These are phyloP conservation scores for Chloroceryle amazona DNA, from an alignment of 2,797 vertebrate species.

Conservation along the genomic window DNA sequence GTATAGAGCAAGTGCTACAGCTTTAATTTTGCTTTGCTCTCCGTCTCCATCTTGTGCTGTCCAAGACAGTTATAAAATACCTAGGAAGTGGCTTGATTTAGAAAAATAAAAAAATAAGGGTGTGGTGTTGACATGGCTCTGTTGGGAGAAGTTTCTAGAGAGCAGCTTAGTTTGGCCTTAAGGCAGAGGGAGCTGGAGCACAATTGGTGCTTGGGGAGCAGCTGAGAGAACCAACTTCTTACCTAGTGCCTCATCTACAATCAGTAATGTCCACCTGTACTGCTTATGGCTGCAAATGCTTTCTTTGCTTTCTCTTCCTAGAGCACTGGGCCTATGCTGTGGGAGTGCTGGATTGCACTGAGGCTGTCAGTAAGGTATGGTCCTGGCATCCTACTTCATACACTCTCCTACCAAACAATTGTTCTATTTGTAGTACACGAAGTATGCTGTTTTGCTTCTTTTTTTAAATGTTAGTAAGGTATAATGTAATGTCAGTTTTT, in stretches of 20 bases:
- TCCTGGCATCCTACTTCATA: neutral
- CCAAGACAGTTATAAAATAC: neutral
- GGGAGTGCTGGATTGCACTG: rapidly evolving
- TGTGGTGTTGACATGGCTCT: neutral
- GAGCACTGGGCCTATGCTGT: neutral
- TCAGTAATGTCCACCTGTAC: neutral
- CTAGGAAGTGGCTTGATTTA: neutral
- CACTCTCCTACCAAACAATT: rapidly evolving
- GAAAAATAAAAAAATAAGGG: neutral
- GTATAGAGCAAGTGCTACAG: neutral
- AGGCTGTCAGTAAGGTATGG: neutral
- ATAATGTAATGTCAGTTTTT: neutral
- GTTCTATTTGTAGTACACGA: neutral
- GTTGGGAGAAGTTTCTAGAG: neutral
- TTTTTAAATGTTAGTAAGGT: neutral
- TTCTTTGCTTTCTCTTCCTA: neutral
- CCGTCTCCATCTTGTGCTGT: neutral
- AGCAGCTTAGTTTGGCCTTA: neutral
- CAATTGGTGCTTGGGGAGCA: neutral
- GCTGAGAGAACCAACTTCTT: neutral
- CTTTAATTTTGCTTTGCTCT: neutral
- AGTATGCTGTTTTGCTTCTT: neutral
- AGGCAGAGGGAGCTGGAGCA: neutral
- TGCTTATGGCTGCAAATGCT: neutral
- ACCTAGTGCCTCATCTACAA: too few relatives aligned